Percentiles rank a stretch among this genome's conserved stretches.
These are phyloP conservation scores for Drosophila dives DNA, from an alignment of 2,888 invertebrate genomes.

Conservation along the genomic window DNA sequence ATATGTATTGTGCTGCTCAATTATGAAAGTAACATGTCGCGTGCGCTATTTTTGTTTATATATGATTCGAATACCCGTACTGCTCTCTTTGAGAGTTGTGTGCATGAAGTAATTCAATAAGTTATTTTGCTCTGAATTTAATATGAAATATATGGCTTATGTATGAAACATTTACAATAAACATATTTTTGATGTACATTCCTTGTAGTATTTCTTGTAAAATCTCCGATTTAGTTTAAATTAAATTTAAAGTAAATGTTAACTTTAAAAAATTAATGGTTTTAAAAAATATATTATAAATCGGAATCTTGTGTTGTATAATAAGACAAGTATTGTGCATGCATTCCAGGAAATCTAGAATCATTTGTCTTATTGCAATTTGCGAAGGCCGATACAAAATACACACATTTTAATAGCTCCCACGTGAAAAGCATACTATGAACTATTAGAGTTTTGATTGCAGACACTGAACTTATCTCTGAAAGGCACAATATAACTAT, in stretches of 20 bases:
- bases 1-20: conserved; percentile 55
- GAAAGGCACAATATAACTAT: conserved; percentile 52
- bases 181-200: conserved; percentile 52
- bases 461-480: conserved; percentile 51
- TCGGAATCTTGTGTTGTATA: conserved; percentile 46
- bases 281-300: conserved; percentile 40
- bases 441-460: conserved; percentile 57
- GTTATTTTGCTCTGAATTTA: conserved; percentile 59
- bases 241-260: conserved; percentile 40
- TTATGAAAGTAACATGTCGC: conserved; percentile 40
- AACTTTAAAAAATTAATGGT: conserved; percentile 24
- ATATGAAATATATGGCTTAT: conserved; percentile 58
- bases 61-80: conserved; percentile 22
- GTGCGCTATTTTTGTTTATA: conserved; percentile 14
- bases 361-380: conserved; percentile 16
- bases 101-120: conserved; percentile 25
- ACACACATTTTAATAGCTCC: conserved; percentile 45
- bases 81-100: conserved; percentile 15
- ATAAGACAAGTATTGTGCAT: conserved; percentile 53
- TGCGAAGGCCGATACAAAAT: conserved; percentile 30
- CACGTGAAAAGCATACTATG: conserved; percentile 47
- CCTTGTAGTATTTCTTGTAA: conserved; percentile 34
- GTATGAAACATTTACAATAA: conserved; percentile 60
- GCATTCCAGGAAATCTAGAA: conserved; percentile 47
- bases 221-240: conserved; percentile 42